Evolutionary conservation across 2,797 vertebrate genomes (phyloP), one percentile per base, ranked within the genome.

Genomic region (Eupleurogrammus muticus): DNA sequence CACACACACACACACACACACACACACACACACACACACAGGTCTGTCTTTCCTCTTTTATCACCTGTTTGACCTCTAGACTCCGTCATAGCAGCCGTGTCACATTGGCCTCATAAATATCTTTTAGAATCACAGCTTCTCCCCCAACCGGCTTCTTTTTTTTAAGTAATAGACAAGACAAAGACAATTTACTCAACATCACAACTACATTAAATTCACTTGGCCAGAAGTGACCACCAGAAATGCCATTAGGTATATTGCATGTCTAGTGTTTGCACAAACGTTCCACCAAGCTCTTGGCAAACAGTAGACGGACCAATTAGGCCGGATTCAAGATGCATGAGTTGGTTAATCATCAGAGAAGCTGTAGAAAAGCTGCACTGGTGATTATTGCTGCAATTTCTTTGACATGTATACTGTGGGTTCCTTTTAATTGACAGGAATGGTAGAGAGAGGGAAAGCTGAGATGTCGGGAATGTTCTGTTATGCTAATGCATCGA

Each of bases 101-200:
- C 78, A 77, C 66, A 85, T 67, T 54, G 70, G 75, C 73, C 54
- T 83, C 78, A 77, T 85, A 85, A 88, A 88, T 80, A 83, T 81
- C 78, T 66, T 24, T 51, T 16, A 17, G 40, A 44, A 14, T 44
- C 40, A 44, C 74, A 40, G 73, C 73, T 63, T 23, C 54, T 24
- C 75, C 71, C 75, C 64, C 52, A 60, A 50, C 73, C 38, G 73
- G 32, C 58, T 50, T 79, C 60, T 57, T 81, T 28, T n/a, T 28
- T 70, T 77, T 49, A 70, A 66, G 47, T 42, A 40, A 64, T 23
- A 66, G 84, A 73, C 74, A 63, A 72, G 44, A 58, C 34, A 67
- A 42, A 76, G 76, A 82, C 55, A 50, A 42, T 63, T 70, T 66
- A 66, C 47, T 56, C 51, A 61, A 50, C 40, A 35, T 19, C 76